phyloP scores from a whole-genome alignment of 2,797 vertebrate species.

The Gambelia wislizenii region DNA sequence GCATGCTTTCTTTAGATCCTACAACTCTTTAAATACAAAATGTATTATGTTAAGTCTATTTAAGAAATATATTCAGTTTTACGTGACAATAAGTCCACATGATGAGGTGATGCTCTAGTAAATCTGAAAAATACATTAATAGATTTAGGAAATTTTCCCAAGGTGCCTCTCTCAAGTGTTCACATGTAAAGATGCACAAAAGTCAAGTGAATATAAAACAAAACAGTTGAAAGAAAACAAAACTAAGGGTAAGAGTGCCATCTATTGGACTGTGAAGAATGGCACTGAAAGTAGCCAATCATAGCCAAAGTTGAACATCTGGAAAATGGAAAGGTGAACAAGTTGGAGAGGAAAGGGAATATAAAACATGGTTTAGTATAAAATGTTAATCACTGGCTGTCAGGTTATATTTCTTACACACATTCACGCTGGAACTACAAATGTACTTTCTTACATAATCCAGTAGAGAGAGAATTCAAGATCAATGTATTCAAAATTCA shows the following conservation, averaged over 20 bases:
- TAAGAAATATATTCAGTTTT: not conserved
- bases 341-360: conserved; percentile 25
- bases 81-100: not conserved
- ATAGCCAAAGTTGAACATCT: conserved; percentile 31
- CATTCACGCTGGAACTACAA: conserved; percentile 4
- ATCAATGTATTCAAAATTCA: conserved; percentile 7
- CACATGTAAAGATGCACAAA: conserved; percentile 54
- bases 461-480: not conserved
- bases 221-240: conserved; percentile 45
- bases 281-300: conserved; percentile 40
- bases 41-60: not conserved
- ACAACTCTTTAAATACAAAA: not conserved
- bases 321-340: conserved; percentile 30
- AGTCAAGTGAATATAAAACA: conserved; percentile 43
- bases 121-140: not conserved
- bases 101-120: not conserved
- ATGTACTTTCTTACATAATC: conserved; percentile 17
- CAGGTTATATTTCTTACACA: conserved; percentile 21
- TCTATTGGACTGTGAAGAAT: conserved; percentile 63
- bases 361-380: conserved; percentile 24
- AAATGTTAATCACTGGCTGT: conserved; percentile 27
- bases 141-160: conserved; percentile 18
- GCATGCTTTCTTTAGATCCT: not conserved
- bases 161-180: conserved; percentile 29
- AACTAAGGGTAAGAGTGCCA: conserved; percentile 69